Conservation (phyloP, 2,113 vertebrate genomes). For the Dendrocopos noguchii region DNA sequence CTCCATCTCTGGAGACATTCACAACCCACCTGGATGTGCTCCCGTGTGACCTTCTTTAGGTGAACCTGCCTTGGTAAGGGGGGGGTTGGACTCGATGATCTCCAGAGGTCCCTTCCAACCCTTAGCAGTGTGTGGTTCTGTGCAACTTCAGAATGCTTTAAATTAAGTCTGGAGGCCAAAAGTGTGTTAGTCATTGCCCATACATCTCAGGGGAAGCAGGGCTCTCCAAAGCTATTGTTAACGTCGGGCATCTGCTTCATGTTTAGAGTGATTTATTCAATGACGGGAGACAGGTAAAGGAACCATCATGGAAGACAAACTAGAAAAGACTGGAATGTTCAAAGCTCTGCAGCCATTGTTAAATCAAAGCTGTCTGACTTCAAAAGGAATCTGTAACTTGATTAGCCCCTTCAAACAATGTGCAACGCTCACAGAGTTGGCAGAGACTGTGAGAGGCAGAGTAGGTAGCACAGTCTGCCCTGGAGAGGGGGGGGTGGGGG, state of each 20-base stretch:
- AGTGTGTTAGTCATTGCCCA: slow-evolving; percentile 62
- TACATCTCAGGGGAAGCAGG: slow-evolving; percentile 18
- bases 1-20: too few species aligned
- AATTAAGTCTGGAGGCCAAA: slow-evolving; percentile 57
- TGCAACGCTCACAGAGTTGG: slow-evolving; percentile 7
- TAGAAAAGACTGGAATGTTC: slow-evolving; percentile 49
- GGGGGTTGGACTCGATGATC: too few species aligned
- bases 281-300: slow-evolving; percentile 62
- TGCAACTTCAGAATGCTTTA: slow-evolving; percentile 60
- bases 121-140: too few species aligned
- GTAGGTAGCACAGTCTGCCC: slow-evolving; percentile 29
- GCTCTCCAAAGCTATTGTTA: slow-evolving; percentile 54
- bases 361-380: slow-evolving; percentile 61
- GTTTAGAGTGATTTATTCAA: slow-evolving; percentile 65
- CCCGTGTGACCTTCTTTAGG: too few species aligned
- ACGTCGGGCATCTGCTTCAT: slow-evolving; percentile 69
- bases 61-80: too few species aligned
- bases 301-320: slow-evolving; percentile 61
- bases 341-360: slow-evolving; percentile 61
- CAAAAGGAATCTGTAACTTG: slow-evolving; percentile 37
- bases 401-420: slow-evolving; percentile 40
- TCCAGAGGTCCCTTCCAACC: too few species aligned
- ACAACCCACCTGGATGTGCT: too few species aligned
- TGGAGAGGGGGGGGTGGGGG: neutral
- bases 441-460: slow-evolving; percentile 17